Percentiles rank a stretch among this genome's conserved stretches.
phyloP scores from a whole-genome alignment of 2,797 vertebrate species.

The Poeciliopsis presidionis region DNA sequence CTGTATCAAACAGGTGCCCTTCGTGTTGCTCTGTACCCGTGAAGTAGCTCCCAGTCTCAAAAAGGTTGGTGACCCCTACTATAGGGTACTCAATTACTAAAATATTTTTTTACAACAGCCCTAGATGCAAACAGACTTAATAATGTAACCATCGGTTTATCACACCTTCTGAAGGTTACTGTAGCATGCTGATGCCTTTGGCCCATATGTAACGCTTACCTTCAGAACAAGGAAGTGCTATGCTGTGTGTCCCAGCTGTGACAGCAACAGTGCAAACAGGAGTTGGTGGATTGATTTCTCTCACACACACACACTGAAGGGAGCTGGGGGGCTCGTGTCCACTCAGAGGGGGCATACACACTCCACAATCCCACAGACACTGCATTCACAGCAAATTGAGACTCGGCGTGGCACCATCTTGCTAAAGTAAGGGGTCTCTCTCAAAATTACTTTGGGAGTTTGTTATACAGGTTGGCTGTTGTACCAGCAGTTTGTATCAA shows the following conservation, averaged over 20 bases:
- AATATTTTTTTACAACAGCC: no score
- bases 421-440: conserved; percentile 58
- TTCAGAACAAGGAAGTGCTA: conserved; percentile 52
- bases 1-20: no score
- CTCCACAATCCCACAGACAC: conserved; percentile 3
- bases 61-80: no score
- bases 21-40: no score
- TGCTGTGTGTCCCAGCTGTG: conserved; percentile 48
- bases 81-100: no score
- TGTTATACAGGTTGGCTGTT: conserved; percentile 2
- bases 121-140: background rate
- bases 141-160: conserved; percentile 15
- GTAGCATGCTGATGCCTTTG: conserved; percentile 36
- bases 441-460: conserved; percentile 30
- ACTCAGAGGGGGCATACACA: conserved; percentile 23
- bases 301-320: conserved; percentile 11
- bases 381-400: conserved; percentile 66
- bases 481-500: background rate
- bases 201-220: conserved; percentile 4
- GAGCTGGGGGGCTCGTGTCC: conserved; percentile 8
- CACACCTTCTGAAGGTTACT: conserved; percentile 26
- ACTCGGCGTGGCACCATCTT: conserved; percentile 54
- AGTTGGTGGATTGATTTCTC: conserved; percentile 56
- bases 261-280: conserved; percentile 53
- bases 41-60: no score